phyloP scores from a whole-genome alignment of 2,797 vertebrate genomes.

The Rhynchotus rufescens region DNA sequence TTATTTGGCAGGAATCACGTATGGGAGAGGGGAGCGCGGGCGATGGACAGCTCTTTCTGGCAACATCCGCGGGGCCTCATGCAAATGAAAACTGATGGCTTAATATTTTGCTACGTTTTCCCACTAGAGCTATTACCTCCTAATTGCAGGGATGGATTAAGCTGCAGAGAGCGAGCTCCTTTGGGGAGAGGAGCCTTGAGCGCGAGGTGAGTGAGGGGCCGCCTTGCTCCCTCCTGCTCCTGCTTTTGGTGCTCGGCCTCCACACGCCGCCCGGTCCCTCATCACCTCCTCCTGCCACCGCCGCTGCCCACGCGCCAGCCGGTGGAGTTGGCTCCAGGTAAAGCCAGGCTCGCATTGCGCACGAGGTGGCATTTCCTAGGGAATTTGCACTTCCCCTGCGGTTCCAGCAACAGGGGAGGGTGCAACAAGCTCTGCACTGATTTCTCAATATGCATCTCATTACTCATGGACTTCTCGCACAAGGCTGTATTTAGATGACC shows the following conservation, averaged over 20 bases:
- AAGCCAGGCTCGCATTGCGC: neutral
- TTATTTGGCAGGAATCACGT: neutral
- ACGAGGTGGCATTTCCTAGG: neutral
- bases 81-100: constrained; percentile 43
- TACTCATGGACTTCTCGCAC: neutral
- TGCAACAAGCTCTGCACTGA: neutral
- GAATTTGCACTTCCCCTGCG: neutral
- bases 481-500: neutral
- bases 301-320: neutral
- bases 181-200: neutral
- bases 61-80: neutral
- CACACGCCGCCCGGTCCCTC: neutral
- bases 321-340: neutral
- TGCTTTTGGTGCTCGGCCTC: neutral
- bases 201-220: fast-evolving
- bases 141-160: constrained; percentile 30
- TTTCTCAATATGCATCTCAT: neutral
- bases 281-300: too few relatives aligned
- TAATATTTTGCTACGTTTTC: constrained; percentile 8
- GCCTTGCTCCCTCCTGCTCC: neutral
- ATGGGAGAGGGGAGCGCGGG: neutral
- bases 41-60: constrained; percentile 2
- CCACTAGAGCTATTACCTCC: neutral
- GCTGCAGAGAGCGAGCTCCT: fast-evolving
- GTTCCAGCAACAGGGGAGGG: neutral